Evolutionary conservation across 2,888 invertebrate genomes (phyloP), one percentile per base, ranked within the genome.

Genomic region (Yponomeuta evonymella): DNA sequence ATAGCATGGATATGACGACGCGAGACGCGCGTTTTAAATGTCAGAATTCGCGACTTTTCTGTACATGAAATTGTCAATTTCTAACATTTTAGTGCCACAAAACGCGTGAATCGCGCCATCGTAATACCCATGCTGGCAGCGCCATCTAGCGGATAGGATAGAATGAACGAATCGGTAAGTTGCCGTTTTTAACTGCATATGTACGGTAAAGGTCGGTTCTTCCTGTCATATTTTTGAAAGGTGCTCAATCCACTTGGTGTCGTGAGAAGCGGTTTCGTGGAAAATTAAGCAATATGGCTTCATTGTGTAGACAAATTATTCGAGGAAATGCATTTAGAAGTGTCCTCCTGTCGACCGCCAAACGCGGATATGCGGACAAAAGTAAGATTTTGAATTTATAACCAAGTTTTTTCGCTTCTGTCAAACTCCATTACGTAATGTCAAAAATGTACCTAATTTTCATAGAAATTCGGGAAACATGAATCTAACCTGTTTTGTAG

Each of bases 221-320:
- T 58, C 62, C n/a, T 4, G n/a, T 33, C 48, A 68, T 69, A 23
- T 69, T 63, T 69, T 74, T 73, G 73, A 78, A 78, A 78, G 75
- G 23, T 65, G 23, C 78, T 76, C 79, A 73, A 76, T 76, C 76
- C 85, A 88, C 86, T 90, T 88, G 88, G 89, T 81, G 84, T 89
- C 87, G 88, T 85, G 78, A 87, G 88, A 90, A 87, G 84, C 88
- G 89, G 84, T 88, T 86, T 86, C 86, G 88, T 89, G 86, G 75
- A 83, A 85, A 79, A 79, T 77, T 78, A 58, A 80, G 79, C 79
- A 93, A 93, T 94, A 96, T 96, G 96, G 95, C 96, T 90, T 95
- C 95, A 78, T 88, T 96, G 85, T 96, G 95, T 92, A 94, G 95
- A 90, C 95, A 95, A 93, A 93, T 95, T 87, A 88, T 94, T 81